A percentile compares a stretch with the other conserved stretches of the same genome.
Evolutionary conservation across 64 coral and sea anemone genomes (phyloP).

Genomic region (Montipora sp.): DNA sequence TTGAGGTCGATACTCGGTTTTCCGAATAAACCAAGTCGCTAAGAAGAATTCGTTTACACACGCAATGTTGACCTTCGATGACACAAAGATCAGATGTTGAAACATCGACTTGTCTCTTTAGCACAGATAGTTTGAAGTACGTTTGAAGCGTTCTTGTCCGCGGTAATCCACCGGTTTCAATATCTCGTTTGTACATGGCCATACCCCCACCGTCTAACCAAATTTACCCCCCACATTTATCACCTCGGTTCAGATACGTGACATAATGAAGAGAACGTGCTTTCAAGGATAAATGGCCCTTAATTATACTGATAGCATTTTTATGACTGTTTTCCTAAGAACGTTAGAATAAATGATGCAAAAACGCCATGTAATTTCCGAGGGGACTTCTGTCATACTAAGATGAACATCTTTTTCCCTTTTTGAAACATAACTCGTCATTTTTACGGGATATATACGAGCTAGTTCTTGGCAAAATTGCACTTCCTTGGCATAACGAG

Average conservation of each 20-base stretch:
- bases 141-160: neutral
- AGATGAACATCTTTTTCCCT: too few relatives aligned
- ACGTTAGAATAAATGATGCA: neutral
- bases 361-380: too few relatives aligned
- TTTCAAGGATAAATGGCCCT: neutral
- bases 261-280: neutral
- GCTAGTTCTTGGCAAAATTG: neutral
- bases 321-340: neutral
- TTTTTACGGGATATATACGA: too few relatives aligned
- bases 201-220: neutral
- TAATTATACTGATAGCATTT: neutral
- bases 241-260: neutral
- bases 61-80: slow-evolving; percentile 18
- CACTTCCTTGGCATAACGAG: neutral
- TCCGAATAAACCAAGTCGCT: neutral
- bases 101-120: neutral
- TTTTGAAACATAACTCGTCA: too few relatives aligned
- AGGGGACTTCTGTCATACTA: too few relatives aligned
- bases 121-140: neutral
- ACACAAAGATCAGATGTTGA: neutral
- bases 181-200: neutral
- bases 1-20: neutral
- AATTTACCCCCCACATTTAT: too few relatives aligned
- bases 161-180: too few relatives aligned
- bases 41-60: slow-evolving; percentile 1